Conservation (phyloP, 2,888 invertebrate genomes). For the Xestia xanthographa region DNA sequence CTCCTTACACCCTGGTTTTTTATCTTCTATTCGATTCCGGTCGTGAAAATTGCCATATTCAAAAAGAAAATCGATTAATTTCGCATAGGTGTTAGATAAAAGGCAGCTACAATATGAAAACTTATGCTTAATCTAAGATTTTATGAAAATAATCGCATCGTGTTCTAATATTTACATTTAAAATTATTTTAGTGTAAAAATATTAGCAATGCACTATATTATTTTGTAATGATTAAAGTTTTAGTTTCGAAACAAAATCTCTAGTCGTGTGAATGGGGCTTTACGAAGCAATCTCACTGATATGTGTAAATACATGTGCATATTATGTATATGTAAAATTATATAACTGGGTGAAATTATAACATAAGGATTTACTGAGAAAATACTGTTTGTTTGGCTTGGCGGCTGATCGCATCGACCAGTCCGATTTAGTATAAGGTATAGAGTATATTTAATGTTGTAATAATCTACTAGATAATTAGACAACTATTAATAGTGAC, state of each 20-base stretch:
- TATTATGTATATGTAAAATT: no score
- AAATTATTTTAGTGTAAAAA: conserved; percentile 20
- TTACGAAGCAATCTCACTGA: conserved; percentile 59
- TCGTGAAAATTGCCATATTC: neutral
- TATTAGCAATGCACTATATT: conserved; percentile 19
- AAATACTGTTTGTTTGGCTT: conserved; percentile 11
- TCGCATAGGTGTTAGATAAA: neutral
- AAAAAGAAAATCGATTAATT: neutral
- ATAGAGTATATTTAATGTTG: conserved; percentile 22
- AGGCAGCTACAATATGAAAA: conserved; percentile 14
- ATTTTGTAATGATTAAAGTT: conserved; percentile 25
- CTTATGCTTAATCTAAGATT: neutral
- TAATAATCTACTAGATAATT: neutral
- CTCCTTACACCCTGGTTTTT: neutral
- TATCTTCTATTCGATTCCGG: neutral
- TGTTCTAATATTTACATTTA: conserved; percentile 6
- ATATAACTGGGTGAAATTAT: no score
- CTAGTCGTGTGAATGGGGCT: conserved; percentile 64
- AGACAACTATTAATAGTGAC: neutral
- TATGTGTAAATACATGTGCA: conserved; percentile 44
- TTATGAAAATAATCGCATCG: conserved; percentile 8
- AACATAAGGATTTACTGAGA: conserved; percentile 25
- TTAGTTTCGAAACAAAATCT: conserved; percentile 47
- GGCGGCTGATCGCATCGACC: conserved; percentile 57
- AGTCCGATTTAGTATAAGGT: conserved; percentile 21